These are phyloP conservation scores for Gopherus evgoodei DNA, from an alignment of 2,113 vertebrate species.

Conservation along the genomic window DNA sequence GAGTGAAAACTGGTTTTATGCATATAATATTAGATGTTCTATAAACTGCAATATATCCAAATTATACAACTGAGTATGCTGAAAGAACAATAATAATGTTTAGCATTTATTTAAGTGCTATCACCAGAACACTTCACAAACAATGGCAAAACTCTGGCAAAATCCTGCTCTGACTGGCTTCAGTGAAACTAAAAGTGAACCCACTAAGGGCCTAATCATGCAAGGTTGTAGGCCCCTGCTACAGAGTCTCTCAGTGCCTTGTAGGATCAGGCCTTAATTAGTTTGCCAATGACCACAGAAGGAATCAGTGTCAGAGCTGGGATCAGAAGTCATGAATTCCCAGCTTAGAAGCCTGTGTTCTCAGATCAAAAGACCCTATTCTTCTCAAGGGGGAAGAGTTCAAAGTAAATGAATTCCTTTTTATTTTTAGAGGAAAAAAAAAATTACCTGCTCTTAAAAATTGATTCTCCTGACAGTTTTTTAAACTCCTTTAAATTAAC, in stretches of 20 bases:
- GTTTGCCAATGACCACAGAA: not conserved
- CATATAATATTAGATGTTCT: not conserved
- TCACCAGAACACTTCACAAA: not conserved
- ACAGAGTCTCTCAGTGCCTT: not conserved
- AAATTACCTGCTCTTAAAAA: not conserved
- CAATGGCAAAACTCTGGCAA: not conserved
- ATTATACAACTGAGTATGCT: not conserved
- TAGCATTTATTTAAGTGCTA: not conserved
- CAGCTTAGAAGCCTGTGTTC: not conserved
- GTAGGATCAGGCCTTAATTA: not conserved
- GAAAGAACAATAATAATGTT: not conserved
- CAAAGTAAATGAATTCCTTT: not conserved
- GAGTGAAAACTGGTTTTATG: not conserved
- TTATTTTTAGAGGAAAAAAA: not conserved
- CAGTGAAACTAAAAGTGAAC: not conserved
- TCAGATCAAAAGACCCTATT: not conserved
- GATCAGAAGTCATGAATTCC: not conserved
- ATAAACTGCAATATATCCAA: not conserved
- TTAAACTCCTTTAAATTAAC: not conserved
- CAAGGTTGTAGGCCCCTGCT: not conserved
- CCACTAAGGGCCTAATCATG: not conserved
- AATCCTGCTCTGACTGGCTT: not conserved
- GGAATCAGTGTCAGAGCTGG: not conserved
- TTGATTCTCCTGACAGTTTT: not conserved
- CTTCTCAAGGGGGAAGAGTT: not conserved